Conservation (phyloP, 2,797 vertebrate species). For the Geotrypetes seraphini region DNA sequence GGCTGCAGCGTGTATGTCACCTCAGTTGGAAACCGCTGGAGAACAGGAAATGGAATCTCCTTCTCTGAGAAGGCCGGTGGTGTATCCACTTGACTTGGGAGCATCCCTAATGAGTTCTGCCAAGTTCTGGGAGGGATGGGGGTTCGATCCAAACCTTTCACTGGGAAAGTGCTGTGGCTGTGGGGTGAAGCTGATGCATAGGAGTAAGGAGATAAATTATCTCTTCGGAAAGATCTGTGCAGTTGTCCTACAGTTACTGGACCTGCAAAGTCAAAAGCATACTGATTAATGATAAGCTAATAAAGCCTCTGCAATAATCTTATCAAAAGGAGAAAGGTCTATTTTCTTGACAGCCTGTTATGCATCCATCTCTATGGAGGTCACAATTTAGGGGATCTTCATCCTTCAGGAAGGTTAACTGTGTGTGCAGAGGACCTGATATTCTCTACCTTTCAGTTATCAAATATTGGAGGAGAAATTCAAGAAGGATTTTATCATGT, state of each 20-base stretch:
- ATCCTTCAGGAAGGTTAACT: too few species aligned
- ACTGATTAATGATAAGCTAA: too few species aligned
- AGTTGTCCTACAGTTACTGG: slow-evolving; percentile 31
- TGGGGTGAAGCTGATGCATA: slow-evolving; percentile 31
- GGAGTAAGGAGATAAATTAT: slow-evolving; percentile 36
- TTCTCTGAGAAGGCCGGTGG: slow-evolving; percentile 40
- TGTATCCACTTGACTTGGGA: slow-evolving; percentile 31
- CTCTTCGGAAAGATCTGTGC: slow-evolving; percentile 30
- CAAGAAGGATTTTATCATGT: too few species aligned
- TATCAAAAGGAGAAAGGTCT: too few species aligned
- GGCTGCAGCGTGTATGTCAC: slow-evolving; percentile 36
- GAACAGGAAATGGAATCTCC: slow-evolving; percentile 35
- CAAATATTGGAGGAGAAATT: too few species aligned
- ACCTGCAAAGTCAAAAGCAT: slow-evolving; percentile 22
- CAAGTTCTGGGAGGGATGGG: slow-evolving; percentile 43
- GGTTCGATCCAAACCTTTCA: slow-evolving; percentile 35
- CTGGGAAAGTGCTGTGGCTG: slow-evolving; percentile 23
- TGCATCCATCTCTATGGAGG: too few species aligned
- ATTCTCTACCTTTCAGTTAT: too few species aligned
- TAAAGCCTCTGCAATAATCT: too few species aligned
- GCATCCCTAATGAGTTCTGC: slow-evolving; percentile 40
- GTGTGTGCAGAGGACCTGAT: too few species aligned
- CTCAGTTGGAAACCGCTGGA: slow-evolving; percentile 34
- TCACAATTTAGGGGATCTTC: too few species aligned
- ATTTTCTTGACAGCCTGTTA: too few species aligned